A percentile compares a stretch with the other conserved stretches of the same genome.
Conservation (phyloP, 2,797 vertebrate genomes). For the Florisuga fusca region DNA sequence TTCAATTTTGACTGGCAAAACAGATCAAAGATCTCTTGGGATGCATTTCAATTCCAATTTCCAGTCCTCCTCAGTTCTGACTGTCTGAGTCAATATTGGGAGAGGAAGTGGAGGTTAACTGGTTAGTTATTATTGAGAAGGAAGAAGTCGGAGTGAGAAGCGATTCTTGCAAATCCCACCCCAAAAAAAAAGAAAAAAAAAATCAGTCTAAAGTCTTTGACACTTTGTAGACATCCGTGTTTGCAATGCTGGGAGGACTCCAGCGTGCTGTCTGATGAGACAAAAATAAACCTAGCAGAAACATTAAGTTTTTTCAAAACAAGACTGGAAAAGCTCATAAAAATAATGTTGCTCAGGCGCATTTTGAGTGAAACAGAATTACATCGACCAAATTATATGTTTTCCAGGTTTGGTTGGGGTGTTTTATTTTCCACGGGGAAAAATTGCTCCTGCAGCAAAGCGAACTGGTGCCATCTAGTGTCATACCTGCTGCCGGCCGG, state of each 20-base stretch:
- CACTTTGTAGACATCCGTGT: constrained; percentile 29
- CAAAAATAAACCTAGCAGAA: constrained; percentile 67
- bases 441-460: constrained; percentile 15
- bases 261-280: constrained; percentile 8
- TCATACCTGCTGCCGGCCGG: not conserved
- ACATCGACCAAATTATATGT: constrained; percentile 67
- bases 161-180: constrained; percentile 48
- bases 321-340: constrained; percentile 68
- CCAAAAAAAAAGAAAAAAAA: not conserved
- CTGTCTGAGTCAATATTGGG: constrained; percentile 55
- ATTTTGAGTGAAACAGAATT: constrained; percentile 68
- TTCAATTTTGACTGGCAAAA: constrained; percentile 31
- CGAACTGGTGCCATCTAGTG: constrained; percentile 65
- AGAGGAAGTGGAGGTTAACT: constrained; percentile 63
- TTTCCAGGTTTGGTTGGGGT: constrained; percentile 71
- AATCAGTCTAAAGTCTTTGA: not conserved
- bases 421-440: constrained; percentile 67
- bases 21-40: constrained; percentile 33
- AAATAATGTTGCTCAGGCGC: constrained; percentile 71
- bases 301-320: constrained; percentile 67
- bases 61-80: constrained; percentile 14
- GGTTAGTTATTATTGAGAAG: constrained; percentile 15
- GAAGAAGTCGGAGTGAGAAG: constrained; percentile 66
- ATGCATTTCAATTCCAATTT: constrained; percentile 43
- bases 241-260: not conserved